Conservation (phyloP, 2,888 invertebrate species). For the Miltochrista miniata region DNA sequence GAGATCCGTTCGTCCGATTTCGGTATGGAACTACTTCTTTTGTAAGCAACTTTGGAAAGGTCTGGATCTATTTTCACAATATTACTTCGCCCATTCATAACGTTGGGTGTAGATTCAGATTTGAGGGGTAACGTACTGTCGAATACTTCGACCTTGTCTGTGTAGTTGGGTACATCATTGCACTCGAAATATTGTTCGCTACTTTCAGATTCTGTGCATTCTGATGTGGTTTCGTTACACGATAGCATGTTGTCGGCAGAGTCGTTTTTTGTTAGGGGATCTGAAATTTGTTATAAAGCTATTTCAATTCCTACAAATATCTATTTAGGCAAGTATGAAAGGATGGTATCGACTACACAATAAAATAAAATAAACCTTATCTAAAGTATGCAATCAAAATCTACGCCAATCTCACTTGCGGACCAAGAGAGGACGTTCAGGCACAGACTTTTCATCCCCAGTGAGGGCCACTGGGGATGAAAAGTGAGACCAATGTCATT, state of each 20-base stretch:
- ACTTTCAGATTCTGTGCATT: slow-evolving; percentile 80
- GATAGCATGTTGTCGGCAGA: slow-evolving; percentile 79
- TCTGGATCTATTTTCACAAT: slow-evolving; percentile 66
- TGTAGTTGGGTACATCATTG: slow-evolving; percentile 63
- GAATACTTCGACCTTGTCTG: slow-evolving; percentile 62
- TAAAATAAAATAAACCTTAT: too few species aligned
- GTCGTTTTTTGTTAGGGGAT: slow-evolving; percentile 73
- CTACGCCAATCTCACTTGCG: too few species aligned
- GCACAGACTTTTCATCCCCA: too few species aligned
- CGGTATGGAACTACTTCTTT: slow-evolving; percentile 73
- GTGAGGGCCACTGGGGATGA: too few species aligned
- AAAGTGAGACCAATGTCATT: too few species aligned
- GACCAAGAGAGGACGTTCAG: too few species aligned
- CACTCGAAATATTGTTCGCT: slow-evolving; percentile 80
- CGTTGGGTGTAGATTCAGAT: slow-evolving; percentile 60
- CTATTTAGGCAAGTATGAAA: too few species aligned
- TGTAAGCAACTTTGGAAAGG: slow-evolving; percentile 70
- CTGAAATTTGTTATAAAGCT: too few species aligned
- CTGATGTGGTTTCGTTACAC: slow-evolving; percentile 78
- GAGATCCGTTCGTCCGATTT: slow-evolving; percentile 67
- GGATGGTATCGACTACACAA: too few species aligned
- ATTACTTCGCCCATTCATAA: slow-evolving; percentile 54
- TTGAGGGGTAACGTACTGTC: slow-evolving; percentile 62
- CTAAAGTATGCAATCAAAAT: too few species aligned
- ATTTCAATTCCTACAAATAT: too few species aligned